Percentiles rank a stretch among this genome's conserved stretches.
phyloP scores from a whole-genome alignment of 2,113 vertebrate species.

The Caretta caretta region DNA sequence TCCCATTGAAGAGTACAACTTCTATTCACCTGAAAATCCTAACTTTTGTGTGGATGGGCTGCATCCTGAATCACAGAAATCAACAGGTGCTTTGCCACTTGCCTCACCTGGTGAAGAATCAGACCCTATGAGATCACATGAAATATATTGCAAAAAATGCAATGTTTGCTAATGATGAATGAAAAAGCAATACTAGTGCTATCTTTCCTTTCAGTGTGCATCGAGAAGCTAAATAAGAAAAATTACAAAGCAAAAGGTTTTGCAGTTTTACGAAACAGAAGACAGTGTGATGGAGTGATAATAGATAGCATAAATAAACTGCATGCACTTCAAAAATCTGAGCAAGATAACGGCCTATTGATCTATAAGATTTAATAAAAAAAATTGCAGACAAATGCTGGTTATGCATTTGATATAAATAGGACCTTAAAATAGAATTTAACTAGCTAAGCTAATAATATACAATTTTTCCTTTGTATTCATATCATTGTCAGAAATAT shows the following conservation, averaged over 20 bases:
- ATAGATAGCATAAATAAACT: conserved; percentile 21
- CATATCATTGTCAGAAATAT: neutral
- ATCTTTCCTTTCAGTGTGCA: neutral
- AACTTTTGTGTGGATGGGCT: neutral
- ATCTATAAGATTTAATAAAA: conserved; percentile 26
- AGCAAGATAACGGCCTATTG: neutral
- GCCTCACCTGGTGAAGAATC: neutral
- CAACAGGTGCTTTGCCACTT: neutral
- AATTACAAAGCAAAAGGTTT: conserved; percentile 14
- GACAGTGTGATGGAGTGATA: neutral
- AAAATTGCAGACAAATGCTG: conserved; percentile 13
- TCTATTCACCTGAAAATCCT: fast-evolving
- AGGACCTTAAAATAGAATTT: neutral
- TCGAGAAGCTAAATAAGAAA: conserved; percentile 34
- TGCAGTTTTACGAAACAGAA: conserved; percentile 22
- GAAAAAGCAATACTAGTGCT: neutral
- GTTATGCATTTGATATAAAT: conserved; percentile 18
- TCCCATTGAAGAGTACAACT: neutral
- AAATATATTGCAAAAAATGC: neutral
- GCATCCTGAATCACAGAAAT: neutral
- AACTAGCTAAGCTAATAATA: neutral
- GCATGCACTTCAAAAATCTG: neutral
- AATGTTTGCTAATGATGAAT: neutral
- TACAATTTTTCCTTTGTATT: neutral
- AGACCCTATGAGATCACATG: neutral